Percentiles rank a stretch among this genome's conserved stretches.
Conservation (phyloP, 2,113 vertebrate species). For the Malurus melanocephalus region DNA sequence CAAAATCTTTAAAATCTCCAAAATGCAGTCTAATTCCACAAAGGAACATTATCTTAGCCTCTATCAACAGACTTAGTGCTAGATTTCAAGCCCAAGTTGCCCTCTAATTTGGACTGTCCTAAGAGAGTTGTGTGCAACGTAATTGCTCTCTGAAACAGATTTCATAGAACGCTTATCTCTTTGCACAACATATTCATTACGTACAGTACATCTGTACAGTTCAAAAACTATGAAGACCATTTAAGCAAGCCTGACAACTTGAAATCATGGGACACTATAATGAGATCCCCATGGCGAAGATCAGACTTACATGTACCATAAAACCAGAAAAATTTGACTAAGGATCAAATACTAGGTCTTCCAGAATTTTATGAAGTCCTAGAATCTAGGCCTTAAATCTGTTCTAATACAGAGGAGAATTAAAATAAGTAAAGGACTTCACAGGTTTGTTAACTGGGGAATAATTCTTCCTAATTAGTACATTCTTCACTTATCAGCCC, state of each 20-base stretch:
- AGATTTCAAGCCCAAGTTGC: neutral
- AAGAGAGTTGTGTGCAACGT: neutral
- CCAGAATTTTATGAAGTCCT: neutral
- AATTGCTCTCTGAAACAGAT: neutral
- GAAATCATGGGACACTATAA: neutral
- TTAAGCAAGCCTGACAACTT: neutral
- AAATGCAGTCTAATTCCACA: neutral
- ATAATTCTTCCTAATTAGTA: neutral
- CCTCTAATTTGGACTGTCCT: neutral
- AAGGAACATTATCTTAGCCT: neutral
- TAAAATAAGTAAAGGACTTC: neutral
- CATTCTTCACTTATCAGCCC: neutral
- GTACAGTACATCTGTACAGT: neutral
- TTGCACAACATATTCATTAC: neutral
- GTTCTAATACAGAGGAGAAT: neutral
- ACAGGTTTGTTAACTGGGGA: neutral
- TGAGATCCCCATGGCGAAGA: neutral
- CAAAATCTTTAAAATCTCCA: neutral
- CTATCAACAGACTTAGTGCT: neutral
- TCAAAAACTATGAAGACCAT: neutral
- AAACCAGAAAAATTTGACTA: neutral
- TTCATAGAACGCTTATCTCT: neutral
- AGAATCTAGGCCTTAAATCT: neutral
- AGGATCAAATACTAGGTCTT: neutral
- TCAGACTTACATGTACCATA: neutral